Percentiles rank a stretch among this genome's conserved stretches.
These are phyloP conservation scores for Drepanosiphum platanoidis DNA, from an alignment of 2,888 invertebrate species.

Conservation along the genomic window DNA sequence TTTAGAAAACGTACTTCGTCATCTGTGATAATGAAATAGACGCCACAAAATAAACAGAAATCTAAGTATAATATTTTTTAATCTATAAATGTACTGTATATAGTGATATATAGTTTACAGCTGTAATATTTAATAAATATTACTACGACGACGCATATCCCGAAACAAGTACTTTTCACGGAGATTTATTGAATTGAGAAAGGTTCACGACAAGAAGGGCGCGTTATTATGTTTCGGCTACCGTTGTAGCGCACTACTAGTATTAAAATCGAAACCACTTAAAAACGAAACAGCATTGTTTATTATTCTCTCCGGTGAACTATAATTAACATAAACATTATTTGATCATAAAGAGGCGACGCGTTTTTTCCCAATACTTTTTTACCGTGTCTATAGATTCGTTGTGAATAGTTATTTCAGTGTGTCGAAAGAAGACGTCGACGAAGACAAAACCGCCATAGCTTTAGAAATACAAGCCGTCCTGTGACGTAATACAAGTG, in stretches of 20 bases:
- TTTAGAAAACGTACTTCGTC: too few species aligned
- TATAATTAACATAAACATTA: not conserved
- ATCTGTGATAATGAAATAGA: too few species aligned
- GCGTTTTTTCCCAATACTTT: not conserved
- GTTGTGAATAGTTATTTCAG: not conserved
- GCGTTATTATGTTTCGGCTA: constrained; percentile 21
- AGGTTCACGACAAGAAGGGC: not conserved
- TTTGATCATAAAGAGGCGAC: not conserved
- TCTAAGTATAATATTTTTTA: too few species aligned
- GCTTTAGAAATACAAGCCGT: not conserved
- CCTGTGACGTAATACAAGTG: not conserved
- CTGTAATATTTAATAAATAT: too few species aligned
- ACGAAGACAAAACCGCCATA: not conserved
- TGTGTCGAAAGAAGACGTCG: not conserved
- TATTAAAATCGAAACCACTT: constrained; percentile 25
- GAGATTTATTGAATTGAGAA: not conserved
- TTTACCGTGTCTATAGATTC: not conserved
- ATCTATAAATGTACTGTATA: too few species aligned
- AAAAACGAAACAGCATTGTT: not conserved
- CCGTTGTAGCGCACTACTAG: not conserved
- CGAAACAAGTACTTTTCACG: not conserved
- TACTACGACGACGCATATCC: too few species aligned
- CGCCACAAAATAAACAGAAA: too few species aligned
- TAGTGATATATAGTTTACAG: too few species aligned
- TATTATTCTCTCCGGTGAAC: constrained; percentile 1